These are phyloP conservation scores for Neomorphus geoffroyi DNA, from an alignment of 2,797 vertebrate genomes.

Conservation along the genomic window DNA sequence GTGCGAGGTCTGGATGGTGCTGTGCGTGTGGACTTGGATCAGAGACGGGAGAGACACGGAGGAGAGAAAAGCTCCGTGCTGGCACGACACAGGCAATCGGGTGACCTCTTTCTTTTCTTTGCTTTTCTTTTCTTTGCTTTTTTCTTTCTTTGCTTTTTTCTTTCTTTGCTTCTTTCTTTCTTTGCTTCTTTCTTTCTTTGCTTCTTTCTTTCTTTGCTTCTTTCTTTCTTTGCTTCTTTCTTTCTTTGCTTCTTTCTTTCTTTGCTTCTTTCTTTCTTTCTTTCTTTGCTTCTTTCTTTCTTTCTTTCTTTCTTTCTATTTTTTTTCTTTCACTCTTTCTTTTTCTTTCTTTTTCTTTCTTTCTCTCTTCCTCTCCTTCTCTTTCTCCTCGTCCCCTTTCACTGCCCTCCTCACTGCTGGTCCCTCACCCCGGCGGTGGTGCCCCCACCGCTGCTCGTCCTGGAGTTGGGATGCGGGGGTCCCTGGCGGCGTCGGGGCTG, in stretches of 20 bases:
- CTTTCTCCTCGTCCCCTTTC: constrained; percentile 50
- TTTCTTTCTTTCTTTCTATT: no score
- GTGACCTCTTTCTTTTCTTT: constrained; percentile 76
- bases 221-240: neutral
- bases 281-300: no score
- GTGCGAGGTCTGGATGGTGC: constrained; percentile 59
- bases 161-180: constrained; percentile 11
- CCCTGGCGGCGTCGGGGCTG: constrained; percentile 62
- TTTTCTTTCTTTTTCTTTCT: no score
- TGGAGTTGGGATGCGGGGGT: constrained; percentile 80
- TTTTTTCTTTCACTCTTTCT: no score
- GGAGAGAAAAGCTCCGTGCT: constrained; percentile 70
- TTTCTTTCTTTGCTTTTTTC: constrained; percentile 21
- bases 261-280: neutral
- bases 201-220: neutral
- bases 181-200: neutral
- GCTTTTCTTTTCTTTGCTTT: constrained; percentile 4
- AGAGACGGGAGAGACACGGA: constrained; percentile 65
- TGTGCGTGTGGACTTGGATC: constrained; percentile 75
- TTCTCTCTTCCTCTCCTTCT: constrained; percentile 18
- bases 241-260: neutral
- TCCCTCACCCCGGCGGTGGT: constrained; percentile 66
- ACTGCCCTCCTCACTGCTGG: constrained; percentile 48
- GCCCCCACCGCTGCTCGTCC: constrained; percentile 45
- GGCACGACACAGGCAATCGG: constrained; percentile 76